Evolutionary conservation across 2,797 vertebrate genomes (phyloP).

Genomic region (Crocidura indochinensis): DNA sequence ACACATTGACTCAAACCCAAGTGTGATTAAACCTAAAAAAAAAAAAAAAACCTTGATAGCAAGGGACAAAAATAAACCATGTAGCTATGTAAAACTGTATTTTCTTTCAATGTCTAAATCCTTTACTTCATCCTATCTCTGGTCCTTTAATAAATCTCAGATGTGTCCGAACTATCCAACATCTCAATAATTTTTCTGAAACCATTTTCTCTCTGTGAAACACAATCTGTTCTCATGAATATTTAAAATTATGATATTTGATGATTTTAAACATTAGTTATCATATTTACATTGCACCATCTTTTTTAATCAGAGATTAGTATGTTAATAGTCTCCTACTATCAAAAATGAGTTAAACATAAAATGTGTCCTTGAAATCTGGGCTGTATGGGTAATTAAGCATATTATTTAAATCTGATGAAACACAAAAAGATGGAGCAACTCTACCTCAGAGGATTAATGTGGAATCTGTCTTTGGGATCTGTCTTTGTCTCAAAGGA

Average conservation of each 20-base stretch:
- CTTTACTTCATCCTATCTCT: neutral
- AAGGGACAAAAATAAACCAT: neutral
- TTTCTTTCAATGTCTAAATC: neutral
- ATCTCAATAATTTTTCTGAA: neutral
- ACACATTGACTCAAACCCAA: too few species aligned
- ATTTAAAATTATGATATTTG: neutral
- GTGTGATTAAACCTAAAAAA: too few species aligned
- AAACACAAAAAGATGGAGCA: neutral
- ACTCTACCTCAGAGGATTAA: neutral
- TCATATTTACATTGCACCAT: neutral
- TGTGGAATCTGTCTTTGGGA: too few species aligned
- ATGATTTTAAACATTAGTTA: conserved; percentile 2
- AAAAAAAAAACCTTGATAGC: too few species aligned
- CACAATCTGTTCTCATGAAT: neutral
- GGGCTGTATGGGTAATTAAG: neutral
- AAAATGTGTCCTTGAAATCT: conserved; percentile 19
- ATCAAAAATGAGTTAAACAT: neutral
- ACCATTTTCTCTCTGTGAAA: neutral
- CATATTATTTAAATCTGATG: neutral
- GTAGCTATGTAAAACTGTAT: neutral
- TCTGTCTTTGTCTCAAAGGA: too few species aligned
- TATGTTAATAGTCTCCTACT: neutral
- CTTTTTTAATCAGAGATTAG: neutral
- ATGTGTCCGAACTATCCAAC: neutral
- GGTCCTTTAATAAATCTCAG: neutral